Conservation (phyloP, 2,888 invertebrate genomes). For the Thera obeliscata region DNA sequence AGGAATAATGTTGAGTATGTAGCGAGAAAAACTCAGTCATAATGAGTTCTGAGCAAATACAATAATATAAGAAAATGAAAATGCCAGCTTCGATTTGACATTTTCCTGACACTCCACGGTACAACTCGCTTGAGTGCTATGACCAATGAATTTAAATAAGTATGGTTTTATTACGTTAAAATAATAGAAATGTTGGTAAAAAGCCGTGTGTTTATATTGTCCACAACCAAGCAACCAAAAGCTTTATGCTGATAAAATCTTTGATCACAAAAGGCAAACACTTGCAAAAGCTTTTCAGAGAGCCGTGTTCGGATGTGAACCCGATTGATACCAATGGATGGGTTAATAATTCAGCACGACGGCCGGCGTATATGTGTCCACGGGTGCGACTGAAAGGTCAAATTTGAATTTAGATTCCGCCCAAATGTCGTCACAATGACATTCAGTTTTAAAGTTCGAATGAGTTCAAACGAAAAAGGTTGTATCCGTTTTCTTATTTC, state of each 20-base stretch:
- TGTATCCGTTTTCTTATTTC: not conserved
- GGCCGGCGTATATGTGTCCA: constrained; percentile 40
- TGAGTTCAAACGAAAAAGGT: constrained; percentile 3
- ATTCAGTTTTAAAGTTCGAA: constrained; percentile 19
- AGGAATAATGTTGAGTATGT: not conserved
- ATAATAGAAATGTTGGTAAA: constrained; percentile 8
- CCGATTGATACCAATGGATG: constrained; percentile 61
- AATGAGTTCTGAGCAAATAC: not conserved
- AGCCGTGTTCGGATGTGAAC: constrained; percentile 32
- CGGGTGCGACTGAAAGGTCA: constrained; percentile 36
- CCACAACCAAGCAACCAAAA: constrained; percentile 28
- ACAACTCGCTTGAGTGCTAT: too few species aligned
- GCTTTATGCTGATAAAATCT: constrained; percentile 42
- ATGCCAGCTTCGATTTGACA: too few species aligned
- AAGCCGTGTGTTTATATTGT: constrained; percentile 24
- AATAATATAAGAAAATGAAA: too few species aligned
- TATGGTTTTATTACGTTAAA: too few species aligned
- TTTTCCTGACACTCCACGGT: too few species aligned
- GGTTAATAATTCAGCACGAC: constrained; percentile 68
- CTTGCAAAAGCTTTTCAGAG: constrained; percentile 35
- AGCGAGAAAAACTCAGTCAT: not conserved
- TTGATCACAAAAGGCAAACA: constrained; percentile 45
- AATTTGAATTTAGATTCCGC: constrained; percentile 33
- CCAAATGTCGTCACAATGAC: constrained; percentile 15
- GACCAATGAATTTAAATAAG: too few species aligned